These are phyloP conservation scores for Dromococcyx pavoninus DNA, from an alignment of 2,797 vertebrate genomes.

Conservation along the genomic window DNA sequence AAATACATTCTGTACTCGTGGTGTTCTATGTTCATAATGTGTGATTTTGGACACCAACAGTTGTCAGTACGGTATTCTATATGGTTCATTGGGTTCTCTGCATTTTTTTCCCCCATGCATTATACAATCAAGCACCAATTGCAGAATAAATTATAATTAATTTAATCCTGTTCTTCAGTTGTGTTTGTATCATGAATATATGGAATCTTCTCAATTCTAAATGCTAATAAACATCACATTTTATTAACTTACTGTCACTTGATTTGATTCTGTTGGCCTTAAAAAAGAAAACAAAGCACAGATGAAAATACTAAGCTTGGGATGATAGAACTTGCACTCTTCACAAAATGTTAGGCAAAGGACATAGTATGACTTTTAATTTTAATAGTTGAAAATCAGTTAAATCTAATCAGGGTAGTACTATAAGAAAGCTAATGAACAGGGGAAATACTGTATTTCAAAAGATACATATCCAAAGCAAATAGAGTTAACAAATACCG, in stretches of 20 bases:
- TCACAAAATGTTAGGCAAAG: neutral
- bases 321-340: neutral
- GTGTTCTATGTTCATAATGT: neutral
- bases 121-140: neutral
- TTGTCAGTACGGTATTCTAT: neutral
- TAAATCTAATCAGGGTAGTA: neutral
- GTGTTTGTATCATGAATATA: neutral
- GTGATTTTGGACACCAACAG: neutral
- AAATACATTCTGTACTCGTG: neutral
- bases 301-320: neutral
- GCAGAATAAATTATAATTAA: neutral
- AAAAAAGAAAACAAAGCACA: neutral
- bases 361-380: neutral
- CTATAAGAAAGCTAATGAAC: neutral
- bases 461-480: neutral
- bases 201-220: neutral
- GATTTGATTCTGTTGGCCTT: neutral
- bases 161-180: neutral
- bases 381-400: neutral
- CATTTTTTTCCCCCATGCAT: rapidly evolving
- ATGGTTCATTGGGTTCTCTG: neutral
- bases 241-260: neutral
- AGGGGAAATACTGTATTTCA: neutral
- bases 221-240: neutral
- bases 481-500: neutral